Conservation (phyloP, 2,888 invertebrate species). For the Cheilosia scutellata region DNA sequence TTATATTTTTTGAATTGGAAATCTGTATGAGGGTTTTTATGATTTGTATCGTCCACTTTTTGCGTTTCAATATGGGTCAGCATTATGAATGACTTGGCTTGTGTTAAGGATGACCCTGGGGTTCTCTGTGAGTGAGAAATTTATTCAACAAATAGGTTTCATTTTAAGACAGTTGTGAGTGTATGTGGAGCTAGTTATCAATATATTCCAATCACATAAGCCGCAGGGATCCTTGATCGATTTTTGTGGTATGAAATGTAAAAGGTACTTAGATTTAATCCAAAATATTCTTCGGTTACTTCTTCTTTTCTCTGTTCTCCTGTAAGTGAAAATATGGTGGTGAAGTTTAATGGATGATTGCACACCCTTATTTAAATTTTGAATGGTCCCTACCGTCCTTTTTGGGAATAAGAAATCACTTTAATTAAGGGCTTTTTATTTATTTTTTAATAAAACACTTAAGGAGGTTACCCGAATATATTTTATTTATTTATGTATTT, state of each 20-base stretch:
- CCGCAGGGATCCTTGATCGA: not conserved
- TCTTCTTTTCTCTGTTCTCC: too few species aligned
- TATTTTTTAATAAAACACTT: too few species aligned
- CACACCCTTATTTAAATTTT: too few species aligned
- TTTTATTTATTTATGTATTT: too few species aligned
- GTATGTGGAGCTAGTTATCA: conserved; percentile 35
- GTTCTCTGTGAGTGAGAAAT: conserved; percentile 33
- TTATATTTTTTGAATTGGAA: conserved; percentile 47
- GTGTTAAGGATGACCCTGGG: conserved; percentile 53
- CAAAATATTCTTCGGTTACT: too few species aligned
- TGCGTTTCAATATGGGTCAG: conserved; percentile 47
- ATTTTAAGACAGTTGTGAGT: not conserved
- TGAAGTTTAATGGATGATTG: too few species aligned
- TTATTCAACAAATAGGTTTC: not conserved
- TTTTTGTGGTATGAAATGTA: not conserved
- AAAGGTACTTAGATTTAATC: not conserved
- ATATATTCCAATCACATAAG: conserved; percentile 5
- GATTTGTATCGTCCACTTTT: conserved; percentile 37
- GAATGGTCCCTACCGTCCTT: too few species aligned
- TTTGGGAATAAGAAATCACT: too few species aligned
- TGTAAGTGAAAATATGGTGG: too few species aligned
- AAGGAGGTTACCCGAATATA: too few species aligned
- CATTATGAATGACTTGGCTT: conserved; percentile 60
- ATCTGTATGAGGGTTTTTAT: conserved; percentile 55
- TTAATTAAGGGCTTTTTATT: too few species aligned